These are phyloP conservation scores for Drosophila elegans DNA, from an alignment of 1,140 invertebrate species.

Conservation along the genomic window DNA sequence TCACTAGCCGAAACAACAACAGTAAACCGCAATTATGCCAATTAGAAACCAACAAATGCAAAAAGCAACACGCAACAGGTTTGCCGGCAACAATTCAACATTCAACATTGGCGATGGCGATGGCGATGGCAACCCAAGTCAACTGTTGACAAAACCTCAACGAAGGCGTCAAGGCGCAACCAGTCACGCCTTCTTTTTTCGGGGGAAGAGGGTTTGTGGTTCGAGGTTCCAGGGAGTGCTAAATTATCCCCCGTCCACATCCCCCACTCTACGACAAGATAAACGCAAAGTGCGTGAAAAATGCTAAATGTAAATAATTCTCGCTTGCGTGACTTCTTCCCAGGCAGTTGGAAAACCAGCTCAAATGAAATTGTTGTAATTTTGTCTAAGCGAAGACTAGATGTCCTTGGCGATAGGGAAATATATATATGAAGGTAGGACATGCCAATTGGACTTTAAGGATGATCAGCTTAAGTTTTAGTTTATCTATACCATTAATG, in stretches of 20 bases:
- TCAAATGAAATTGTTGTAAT: constrained; percentile 23
- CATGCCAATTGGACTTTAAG: constrained; percentile 12
- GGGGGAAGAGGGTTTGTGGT: neutral
- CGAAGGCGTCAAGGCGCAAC: constrained; percentile 71
- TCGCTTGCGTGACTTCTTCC: constrained; percentile 62
- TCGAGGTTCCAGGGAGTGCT: constrained; percentile 2
- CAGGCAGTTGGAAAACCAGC: constrained; percentile 10
- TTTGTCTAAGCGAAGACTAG: constrained; percentile 7
- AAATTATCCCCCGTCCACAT: neutral
- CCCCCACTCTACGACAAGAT: neutral
- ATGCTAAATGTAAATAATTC: constrained; percentile 56
- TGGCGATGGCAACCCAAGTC: constrained; percentile 4
- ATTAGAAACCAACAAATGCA: constrained; percentile 76
- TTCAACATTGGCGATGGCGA: too few relatives aligned
- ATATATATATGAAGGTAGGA: neutral
- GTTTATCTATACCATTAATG: too few relatives aligned
- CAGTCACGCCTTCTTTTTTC: constrained; percentile 35
- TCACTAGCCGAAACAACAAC: constrained; percentile 4
- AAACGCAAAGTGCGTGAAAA: constrained; percentile 65
- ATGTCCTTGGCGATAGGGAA: constrained; percentile 28
- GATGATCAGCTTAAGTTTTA: neutral
- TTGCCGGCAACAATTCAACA: constrained; percentile 25
- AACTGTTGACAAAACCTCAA: constrained; percentile 68
- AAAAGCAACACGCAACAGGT: constrained; percentile 75
- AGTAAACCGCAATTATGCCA: constrained; percentile 86